Evolutionary conservation across 2,888 invertebrate species (phyloP), one percentile per base, ranked within the genome.

Genomic region (Thumatha senex): DNA sequence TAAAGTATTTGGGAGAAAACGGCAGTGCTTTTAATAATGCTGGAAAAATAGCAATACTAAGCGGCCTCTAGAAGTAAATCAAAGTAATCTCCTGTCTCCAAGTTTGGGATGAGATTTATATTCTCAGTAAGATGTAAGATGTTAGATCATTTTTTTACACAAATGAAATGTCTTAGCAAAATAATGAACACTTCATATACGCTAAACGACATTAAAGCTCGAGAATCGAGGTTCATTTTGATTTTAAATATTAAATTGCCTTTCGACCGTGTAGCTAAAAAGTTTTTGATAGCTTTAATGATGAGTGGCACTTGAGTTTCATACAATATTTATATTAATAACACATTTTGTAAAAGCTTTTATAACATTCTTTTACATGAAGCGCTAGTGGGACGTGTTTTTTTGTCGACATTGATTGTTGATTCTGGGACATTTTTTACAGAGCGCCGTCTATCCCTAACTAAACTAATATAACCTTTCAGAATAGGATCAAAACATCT

Each of bases 241-340:
- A 13, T 13, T 44, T 44, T 34, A 7, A 31, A 48, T 34, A 42
- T 42, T 48, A 43, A 38, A 48, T 35, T 41, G 14, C 15, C 15
- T 12, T 11, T 1, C 42, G 13, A 29, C 18, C 14, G 42, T 10
- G 31, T 42, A 18, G 14, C 11, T 41, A 14, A 38, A 43, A 43
- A 33, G 24, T 31, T 43, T 39, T 33, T 33, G 24, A 39, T 18
- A 31, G 31, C 38, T 12, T 38, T 43, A 48, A 48, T 39, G 42
- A 48, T 18, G 33, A 48, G 41, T 33, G 42, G 24, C 38, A 10
- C 34, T 41, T n/a, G 18, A 13, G 30, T 38, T 31, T 9, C 18
- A 24, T 24, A 24, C 18, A 24, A 24, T 24, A 24, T 24, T 24
- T 24, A 24, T 24, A 24, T 42, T 30, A 36, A 38, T 42, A 33